Base-by-base conservation (phyloP, 2,888 invertebrate genomes). In the Lordiphosa fenestrarum region DNA sequence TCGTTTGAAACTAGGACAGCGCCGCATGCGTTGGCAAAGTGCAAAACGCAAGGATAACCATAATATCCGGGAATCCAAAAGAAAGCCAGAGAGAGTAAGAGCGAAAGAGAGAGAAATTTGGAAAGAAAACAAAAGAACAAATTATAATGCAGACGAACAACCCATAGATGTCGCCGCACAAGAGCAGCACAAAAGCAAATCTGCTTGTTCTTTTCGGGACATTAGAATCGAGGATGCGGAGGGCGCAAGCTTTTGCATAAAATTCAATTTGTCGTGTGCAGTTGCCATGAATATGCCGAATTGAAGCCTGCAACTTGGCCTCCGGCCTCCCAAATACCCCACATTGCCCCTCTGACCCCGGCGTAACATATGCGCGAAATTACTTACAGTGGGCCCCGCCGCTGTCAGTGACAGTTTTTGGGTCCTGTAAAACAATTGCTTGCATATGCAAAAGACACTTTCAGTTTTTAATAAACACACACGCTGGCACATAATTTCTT, bases 191-290 rank as follows among this genome's bases (percentile, higher is more conserved):
- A n/a, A n/a, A n/a, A n/a, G n/a, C 42, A 30, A 44, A 44, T 30
- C 30, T 25, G 4, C 30, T 10, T 30, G 19, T 30, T 30, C 30
- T 30, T 30, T 36, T 30, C 55, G 35, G 37, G 25, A 21, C 13
- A 48, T 47, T 23, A 7, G 21, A 25, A 36, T 40, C 38, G 23
- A 36, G n/a, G 7, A 48, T 61, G 60, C 53, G 53, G 76, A 49
- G 30, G 21, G 63, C 56, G 63, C 56, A 76, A 68, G 66, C 73
- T 68, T 66, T 81, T 85, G 82, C 84, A 81, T 81, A 84, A 85
- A 81, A 81, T 81, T 81, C 85, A 81, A 81, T 81, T 81, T 81
- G 80, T 80, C 80, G 77, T 80, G 85, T 85, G 84, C 80, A 85
- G 73, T 81, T 80, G 73, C 77, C 80, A 80, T 80, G 80, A 80